Percentiles rank a stretch among this genome's conserved stretches.
These are phyloP conservation scores for Odontothrips loti DNA, from an alignment of 2,888 invertebrate genomes.

Conservation along the genomic window DNA sequence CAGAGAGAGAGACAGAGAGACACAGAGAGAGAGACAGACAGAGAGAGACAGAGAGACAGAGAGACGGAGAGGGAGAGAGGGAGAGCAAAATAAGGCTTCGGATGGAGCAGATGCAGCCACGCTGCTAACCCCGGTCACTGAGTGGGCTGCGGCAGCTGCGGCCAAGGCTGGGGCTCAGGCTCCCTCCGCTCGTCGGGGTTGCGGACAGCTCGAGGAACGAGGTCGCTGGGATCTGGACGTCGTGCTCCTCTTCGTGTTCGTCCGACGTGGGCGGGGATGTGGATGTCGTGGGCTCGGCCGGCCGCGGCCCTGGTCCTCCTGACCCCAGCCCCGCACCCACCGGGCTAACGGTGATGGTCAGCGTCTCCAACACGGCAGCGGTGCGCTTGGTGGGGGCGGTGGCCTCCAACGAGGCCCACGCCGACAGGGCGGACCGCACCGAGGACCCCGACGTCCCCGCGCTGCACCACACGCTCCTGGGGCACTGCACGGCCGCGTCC, in stretches of 20 bases:
- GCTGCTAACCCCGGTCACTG: neutral
- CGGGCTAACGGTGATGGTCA: neutral
- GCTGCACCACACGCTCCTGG: neutral
- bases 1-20: conserved; percentile 6
- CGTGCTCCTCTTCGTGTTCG: neutral
- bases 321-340: neutral
- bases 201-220: neutral
- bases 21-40: neutral
- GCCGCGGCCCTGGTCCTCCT: neutral
- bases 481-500: conserved; percentile 20
- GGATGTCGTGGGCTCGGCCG: neutral
- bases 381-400: neutral
- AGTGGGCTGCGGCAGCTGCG: neutral
- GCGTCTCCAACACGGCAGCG: neutral
- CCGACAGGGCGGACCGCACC: neutral
- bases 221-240: neutral
- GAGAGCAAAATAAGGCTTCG: neutral
- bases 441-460: neutral
- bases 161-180: neutral
- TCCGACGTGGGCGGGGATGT: neutral
- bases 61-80: neutral
- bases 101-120: too few species aligned
- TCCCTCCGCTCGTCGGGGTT: neutral
- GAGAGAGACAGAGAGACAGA: conserved; percentile 1
- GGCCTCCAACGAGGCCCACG: neutral